Conservation (phyloP, 2,888 invertebrate species). For the Gymnoscelis rufifasciata region DNA sequence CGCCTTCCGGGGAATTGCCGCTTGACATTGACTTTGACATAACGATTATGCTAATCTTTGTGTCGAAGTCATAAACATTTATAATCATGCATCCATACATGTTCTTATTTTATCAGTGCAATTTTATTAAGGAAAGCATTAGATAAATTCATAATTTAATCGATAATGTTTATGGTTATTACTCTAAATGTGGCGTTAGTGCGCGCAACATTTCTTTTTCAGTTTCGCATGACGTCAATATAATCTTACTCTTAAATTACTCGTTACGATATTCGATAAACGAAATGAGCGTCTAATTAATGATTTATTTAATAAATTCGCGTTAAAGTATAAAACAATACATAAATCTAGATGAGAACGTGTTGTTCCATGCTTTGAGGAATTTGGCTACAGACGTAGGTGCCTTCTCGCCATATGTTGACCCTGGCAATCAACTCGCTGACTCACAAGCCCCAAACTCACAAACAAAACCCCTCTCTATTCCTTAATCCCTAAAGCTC, state of each 20-base stretch:
- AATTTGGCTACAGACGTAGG: constrained; percentile 32
- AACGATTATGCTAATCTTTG: neutral
- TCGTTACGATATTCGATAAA: constrained; percentile 3
- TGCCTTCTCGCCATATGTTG: constrained; percentile 73
- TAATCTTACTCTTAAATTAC: constrained; percentile 3
- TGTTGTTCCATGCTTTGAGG: constrained; percentile 25
- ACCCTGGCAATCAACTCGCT: constrained; percentile 67
- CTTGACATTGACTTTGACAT: constrained; percentile 18
- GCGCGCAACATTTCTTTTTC: neutral
- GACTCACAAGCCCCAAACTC: constrained; percentile 31
- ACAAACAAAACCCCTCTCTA: constrained; percentile 29
- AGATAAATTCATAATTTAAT: neutral
- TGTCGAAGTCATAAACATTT: too few relatives aligned
- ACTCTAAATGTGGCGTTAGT: neutral
- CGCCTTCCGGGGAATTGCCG: constrained; percentile 22
- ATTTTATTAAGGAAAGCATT: too few relatives aligned
- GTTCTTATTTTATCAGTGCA: too few relatives aligned
- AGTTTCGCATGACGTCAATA: constrained; percentile 1
- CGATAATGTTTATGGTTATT: neutral
- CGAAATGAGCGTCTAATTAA: neutral
- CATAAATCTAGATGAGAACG: constrained; percentile 20
- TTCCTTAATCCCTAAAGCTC: constrained; percentile 10
- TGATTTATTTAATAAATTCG: constrained; percentile 8
- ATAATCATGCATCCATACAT: too few relatives aligned
- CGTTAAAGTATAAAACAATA: constrained; percentile 18